Conservation (phyloP, 1,140 invertebrate species). For the Choristoneura fumiferana region DNA sequence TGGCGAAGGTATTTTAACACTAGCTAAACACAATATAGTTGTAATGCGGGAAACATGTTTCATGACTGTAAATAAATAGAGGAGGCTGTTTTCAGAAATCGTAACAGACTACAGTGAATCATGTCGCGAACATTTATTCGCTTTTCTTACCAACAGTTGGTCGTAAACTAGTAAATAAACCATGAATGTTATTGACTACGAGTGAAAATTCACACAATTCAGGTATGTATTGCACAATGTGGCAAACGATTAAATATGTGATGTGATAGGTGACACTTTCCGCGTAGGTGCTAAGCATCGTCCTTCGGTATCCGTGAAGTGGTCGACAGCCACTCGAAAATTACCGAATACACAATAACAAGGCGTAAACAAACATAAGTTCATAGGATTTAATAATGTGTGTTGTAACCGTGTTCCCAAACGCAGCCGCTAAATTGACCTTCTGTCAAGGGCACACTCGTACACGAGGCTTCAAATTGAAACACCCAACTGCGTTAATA, state of each 20-base stretch:
- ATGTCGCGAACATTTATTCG: neutral
- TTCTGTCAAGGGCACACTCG: slow-evolving; percentile 53
- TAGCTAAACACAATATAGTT: too few relatives aligned
- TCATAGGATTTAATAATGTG: slow-evolving; percentile 44
- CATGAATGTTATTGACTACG: too few relatives aligned
- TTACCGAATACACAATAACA: slow-evolving; percentile 55
- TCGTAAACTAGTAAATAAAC: too few relatives aligned
- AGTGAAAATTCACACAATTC: too few relatives aligned
- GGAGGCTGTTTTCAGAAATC: neutral
- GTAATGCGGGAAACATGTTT: neutral
- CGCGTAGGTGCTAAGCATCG: slow-evolving; percentile 37
- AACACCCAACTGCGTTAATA: slow-evolving; percentile 62
- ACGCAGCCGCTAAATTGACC: slow-evolving; percentile 51
- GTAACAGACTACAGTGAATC: neutral
- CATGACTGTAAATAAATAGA: slow-evolving; percentile 1
- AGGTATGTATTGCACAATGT: neutral
- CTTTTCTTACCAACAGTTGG: neutral
- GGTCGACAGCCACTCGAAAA: slow-evolving; percentile 52
- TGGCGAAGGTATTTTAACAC: too few relatives aligned
- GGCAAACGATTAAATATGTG: neutral
- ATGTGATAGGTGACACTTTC: neutral
- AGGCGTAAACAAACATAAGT: slow-evolving; percentile 42
- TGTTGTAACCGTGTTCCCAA: slow-evolving; percentile 50
- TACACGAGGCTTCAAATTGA: slow-evolving; percentile 51
- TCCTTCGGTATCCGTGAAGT: slow-evolving; percentile 52